Evolutionary conservation across 2,113 vertebrate genomes (phyloP), one percentile per base, ranked within the genome.

Genomic region (Corythoichthys intestinalis): DNA sequence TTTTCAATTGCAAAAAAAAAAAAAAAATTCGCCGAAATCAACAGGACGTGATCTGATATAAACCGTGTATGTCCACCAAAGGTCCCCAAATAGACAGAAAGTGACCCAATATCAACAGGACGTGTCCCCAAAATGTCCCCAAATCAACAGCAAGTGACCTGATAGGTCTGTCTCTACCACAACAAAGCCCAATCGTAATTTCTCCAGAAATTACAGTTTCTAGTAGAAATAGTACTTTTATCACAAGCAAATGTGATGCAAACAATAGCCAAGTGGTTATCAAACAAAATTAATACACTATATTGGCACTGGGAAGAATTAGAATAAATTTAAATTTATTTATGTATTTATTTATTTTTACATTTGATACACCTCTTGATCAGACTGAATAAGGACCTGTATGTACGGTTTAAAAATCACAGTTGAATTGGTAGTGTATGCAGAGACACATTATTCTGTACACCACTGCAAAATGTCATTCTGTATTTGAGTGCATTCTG

Each of bases 381-480:
- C 78, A 17, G 17, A 58, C 70, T 38, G 37, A 65, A 79, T 49
- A 62, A 34, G 75, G 67, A 68, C 82, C 76, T 80, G 77, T 82
- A 73, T 83, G 75, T 87, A 84, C 84, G 20, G 20, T 28, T 28
- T 28, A 28, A 28, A 76, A 83, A 88, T 84, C 77, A 86, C 69
- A 4, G 52, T 73, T 71, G 65, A 81, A 81, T 72, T 62, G 72
- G 78, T 58, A 69, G 56, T 66, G 69, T 77, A 15, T 66, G 59
- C 11, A 52, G 66, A 82, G 65, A 74, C 11, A 62, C 72, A 87
- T 84, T 80, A 77, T 69, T 74, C 44, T 69, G 53, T 76, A 64
- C 72, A 59, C 41, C 60, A 35, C 73, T 49, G 66, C 62, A 65
- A 85, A 85, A 88, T 86, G 87, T 85, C 88, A 85, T 73, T 75